Base-by-base conservation (phyloP, 35 echinoderm and acorn worm genomes). In the Amphiura filiformis region DNA sequence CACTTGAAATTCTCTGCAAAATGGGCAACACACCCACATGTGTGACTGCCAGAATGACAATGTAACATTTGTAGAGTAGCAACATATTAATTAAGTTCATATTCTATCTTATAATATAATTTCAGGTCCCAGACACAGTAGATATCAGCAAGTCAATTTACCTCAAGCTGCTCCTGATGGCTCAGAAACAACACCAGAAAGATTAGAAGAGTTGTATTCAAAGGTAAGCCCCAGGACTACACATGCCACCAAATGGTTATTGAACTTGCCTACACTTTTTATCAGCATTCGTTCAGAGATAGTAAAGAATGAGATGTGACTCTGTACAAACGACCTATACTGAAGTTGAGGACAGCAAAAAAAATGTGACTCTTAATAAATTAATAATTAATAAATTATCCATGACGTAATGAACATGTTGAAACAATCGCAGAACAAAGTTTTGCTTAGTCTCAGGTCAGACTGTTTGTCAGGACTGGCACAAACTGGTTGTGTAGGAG, bases 181-280 rank as follows among this genome's bases (percentile, higher is more conserved):
- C 15, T 26, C 78, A 1, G 90, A 87, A 13, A 92, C 90, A 23
- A 78, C 90, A 75, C 90, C 90, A 11, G 90, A 86, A 11, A 78
- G 79, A 33, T 56, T 92, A 39, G 90, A 92, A 26, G 90, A 86
- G 39, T 79, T 92, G 31, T 92, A 92, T 82, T 81, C 84, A 79
- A 92, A 81, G 84, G 90, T 92, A 81, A 92, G 31, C 13, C 17
- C 1, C 38, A 80, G 7, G 11, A 14, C 34, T 80, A 14, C 3
- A 36, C 34, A 37, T 39, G 3, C 4, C 2, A 31, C 2, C 13
- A 37, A 80, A 34, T 80, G 78, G 3, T 36, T 22, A 1, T 5
- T 80, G 3, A 22, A 26, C 38, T 36, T 11, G 13, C 35, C 17
- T 36, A 80, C 26, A 9, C 17, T 17, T 36, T 34, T 36, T 22